Conservation (phyloP, 1,140 invertebrate species). For the Drosophila ercepeae region DNA sequence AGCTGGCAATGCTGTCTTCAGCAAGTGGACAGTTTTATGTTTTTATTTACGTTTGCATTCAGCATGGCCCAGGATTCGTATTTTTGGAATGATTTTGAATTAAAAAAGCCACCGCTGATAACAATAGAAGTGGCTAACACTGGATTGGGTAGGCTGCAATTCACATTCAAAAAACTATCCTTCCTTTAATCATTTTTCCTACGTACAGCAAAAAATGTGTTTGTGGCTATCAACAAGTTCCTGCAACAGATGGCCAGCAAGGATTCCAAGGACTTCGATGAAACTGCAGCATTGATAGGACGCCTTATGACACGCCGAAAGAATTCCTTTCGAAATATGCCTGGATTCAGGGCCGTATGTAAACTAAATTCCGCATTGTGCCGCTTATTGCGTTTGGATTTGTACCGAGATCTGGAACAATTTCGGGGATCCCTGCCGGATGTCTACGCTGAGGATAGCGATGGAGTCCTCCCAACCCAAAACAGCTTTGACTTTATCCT, state of each 20-base stretch:
- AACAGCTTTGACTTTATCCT: slow-evolving; percentile 69
- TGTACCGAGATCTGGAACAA: slow-evolving; percentile 56
- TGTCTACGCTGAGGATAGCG: slow-evolving; percentile 42
- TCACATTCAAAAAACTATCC: too few relatives aligned
- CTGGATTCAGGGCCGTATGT: slow-evolving; percentile 60
- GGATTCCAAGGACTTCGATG: slow-evolving; percentile 46
- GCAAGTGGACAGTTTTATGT: slow-evolving; percentile 2
- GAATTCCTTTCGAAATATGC: slow-evolving; percentile 70
- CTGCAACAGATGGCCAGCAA: slow-evolving; percentile 37
- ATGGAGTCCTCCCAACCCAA: slow-evolving; percentile 58
- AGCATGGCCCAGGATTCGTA: slow-evolving; percentile 15
- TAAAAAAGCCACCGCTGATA: slow-evolving; percentile 74
- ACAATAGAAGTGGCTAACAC: slow-evolving; percentile 57
- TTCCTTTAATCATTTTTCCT: not conserved
- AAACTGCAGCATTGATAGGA: slow-evolving; percentile 69
- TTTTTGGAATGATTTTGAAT: slow-evolving; percentile 79
- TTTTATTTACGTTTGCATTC: slow-evolving; percentile 23
- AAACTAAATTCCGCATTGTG: slow-evolving; percentile 73
- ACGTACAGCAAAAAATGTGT: slow-evolving; percentile 57
- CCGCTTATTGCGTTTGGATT: slow-evolving; percentile 65
- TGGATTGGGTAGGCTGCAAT: slow-evolving; percentile 47
- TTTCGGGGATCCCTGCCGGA: slow-evolving; percentile 69
- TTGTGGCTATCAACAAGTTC: slow-evolving; percentile 58
- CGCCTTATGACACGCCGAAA: slow-evolving; percentile 74
- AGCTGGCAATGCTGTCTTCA: not conserved